A percentile compares a stretch with the other conserved stretches of the same genome.
These are phyloP conservation scores for Anticlea derivata DNA, from an alignment of 2,888 invertebrate genomes.

Conservation along the genomic window DNA sequence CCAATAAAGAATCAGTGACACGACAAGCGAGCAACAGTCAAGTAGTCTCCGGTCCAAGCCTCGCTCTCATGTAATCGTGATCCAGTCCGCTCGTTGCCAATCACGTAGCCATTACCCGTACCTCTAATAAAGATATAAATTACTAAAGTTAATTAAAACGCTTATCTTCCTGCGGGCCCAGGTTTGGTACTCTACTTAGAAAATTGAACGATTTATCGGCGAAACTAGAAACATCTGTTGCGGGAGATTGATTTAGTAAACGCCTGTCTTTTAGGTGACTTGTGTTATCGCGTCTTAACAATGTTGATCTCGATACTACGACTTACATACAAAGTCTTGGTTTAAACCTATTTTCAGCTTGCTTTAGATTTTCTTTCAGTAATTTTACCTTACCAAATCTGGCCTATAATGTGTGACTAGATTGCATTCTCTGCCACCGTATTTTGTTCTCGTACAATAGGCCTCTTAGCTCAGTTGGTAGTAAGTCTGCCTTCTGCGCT, in stretches of 20 bases:
- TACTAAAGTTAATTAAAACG: slow-evolving; percentile 79
- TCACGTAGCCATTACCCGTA: slow-evolving; percentile 66
- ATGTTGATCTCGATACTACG: slow-evolving; percentile 27
- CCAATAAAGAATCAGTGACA: no score
- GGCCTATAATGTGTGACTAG: no score
- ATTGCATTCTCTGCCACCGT: no score
- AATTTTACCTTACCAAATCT: no score
- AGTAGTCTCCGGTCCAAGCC: slow-evolving; percentile 10
- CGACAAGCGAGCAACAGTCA: no score
- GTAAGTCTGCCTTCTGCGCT: no score
- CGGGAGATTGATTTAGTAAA: slow-evolving; percentile 53
- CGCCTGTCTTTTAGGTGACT: slow-evolving; percentile 39
- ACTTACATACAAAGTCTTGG: no score
- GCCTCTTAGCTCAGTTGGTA: no score
- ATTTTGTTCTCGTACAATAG: no score
- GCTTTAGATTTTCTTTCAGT: no score
- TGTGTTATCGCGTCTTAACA: slow-evolving; percentile 30
- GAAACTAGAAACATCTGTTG: slow-evolving; percentile 56
- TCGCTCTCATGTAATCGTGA: slow-evolving; percentile 57
- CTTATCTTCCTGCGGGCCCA: slow-evolving; percentile 62
- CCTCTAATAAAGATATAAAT: slow-evolving; percentile 80
- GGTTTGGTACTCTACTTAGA: slow-evolving; percentile 53
- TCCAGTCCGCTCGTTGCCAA: slow-evolving; percentile 61
- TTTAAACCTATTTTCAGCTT: neutral
- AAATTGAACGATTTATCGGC: slow-evolving; percentile 72